Percentiles rank a stretch among this genome's conserved stretches.
Conservation (phyloP, 2,113 vertebrate genomes). For the Tachuris rubrigastra region DNA sequence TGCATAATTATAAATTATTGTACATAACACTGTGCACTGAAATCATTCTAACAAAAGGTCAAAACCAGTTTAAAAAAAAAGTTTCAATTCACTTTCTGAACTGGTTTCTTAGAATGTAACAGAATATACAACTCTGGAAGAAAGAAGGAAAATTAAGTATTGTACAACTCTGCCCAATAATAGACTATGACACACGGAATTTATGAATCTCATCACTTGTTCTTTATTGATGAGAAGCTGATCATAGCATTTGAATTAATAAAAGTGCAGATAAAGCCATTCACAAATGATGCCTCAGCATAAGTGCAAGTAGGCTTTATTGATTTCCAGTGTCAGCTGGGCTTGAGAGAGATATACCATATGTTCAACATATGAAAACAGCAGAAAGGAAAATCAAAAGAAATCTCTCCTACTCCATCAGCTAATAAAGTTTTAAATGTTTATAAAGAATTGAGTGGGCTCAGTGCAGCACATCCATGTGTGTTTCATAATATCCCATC, state of each 20-base stretch:
- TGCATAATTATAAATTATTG: neutral
- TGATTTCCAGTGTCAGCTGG: constrained; percentile 52
- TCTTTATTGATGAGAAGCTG: constrained; percentile 69
- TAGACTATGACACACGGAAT: constrained; percentile 51
- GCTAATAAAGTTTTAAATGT: constrained; percentile 64
- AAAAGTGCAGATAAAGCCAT: constrained; percentile 47
- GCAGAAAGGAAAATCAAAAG: constrained; percentile 62
- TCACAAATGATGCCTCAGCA: constrained; percentile 51
- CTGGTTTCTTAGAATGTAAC: constrained; percentile 4
- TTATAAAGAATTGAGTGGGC: constrained; percentile 2
- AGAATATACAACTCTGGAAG: neutral
- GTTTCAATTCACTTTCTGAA: constrained; percentile 22
- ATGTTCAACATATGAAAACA: constrained; percentile 72
- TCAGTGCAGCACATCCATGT: neutral
- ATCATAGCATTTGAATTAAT: constrained; percentile 57
- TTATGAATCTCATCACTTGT: constrained; percentile 59
- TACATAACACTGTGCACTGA: neutral
- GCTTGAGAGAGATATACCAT: constrained; percentile 58
- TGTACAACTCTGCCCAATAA: neutral
- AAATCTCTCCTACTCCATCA: constrained; percentile 23
- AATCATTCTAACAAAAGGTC: neutral
- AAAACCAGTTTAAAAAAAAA: constrained; percentile 2
- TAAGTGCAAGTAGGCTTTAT: constrained; percentile 45
- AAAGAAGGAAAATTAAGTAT: neutral
- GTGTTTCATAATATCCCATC: neutral